Base-by-base conservation (phyloP, 2,888 invertebrate species). In the Exephanes ischioxanthus region DNA sequence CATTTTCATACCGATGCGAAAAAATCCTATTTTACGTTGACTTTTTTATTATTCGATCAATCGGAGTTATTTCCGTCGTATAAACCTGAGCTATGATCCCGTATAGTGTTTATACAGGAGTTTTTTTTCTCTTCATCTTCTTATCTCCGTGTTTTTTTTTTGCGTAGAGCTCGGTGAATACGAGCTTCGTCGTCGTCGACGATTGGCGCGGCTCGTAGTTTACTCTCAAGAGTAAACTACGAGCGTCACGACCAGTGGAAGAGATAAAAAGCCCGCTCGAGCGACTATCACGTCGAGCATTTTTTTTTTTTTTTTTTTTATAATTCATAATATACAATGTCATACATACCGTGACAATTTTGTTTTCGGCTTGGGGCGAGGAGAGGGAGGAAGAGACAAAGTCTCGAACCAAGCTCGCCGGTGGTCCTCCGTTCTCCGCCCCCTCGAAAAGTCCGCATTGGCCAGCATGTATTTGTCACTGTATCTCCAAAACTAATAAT, bases 281-380 rank as follows among this genome's bases (percentile, higher is more conserved):
- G 30, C 16, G 70, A 33, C 37, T 75, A 75, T 75, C 68, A 33
- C 67, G n/a, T 41, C 30, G 45, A 45, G 22, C 9, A 37, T 33
- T 30, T 14, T 9, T 70, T 51, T 55, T 58, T n/a, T n/a, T 48
- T 41, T 2, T 41, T 41, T 4, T 0, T 73, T 80, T 51, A 37
- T 11, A 68, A 80, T 67, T 68, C 51, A 80, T 68, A 68, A 75
- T 75, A 51, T 58, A 75, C 41, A 7, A 22, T 9, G 11, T 19
- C 0, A 22, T 30, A 68, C 26, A 22, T 19, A 41, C 67, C 11
- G 67, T 45, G 26, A 22, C 22, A 45, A 22, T n/a, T 68, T 68
- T 6, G 2, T 14, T 14, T 22, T 48, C n/a, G 4, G 45, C 19
- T 9, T 41, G 41, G 41, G 9, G 1, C 61, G 30, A 19, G 9